phyloP scores from a whole-genome alignment of 30 jellyfish, hydroid and myxozoan species.

The Sanderia malayensis region DNA sequence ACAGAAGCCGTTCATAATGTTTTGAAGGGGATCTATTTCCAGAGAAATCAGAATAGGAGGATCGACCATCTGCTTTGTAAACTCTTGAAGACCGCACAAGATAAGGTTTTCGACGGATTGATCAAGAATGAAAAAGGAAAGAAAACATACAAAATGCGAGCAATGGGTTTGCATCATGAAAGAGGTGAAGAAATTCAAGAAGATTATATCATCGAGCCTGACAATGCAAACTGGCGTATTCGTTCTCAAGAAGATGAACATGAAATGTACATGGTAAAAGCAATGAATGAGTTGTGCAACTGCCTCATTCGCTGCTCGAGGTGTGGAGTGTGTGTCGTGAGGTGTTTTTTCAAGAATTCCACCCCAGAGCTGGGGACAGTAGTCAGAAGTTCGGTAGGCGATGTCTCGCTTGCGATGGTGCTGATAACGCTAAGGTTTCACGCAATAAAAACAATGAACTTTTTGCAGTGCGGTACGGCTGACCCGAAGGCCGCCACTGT shows the following conservation, averaged over 20 bases:
- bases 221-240: conserved; percentile 12
- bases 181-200: conserved; percentile 17
- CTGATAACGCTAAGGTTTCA: no score
- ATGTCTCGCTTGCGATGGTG: no score
- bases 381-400: no score
- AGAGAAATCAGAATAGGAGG: no score
- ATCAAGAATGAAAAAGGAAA: conserved; percentile 25
- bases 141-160: conserved; percentile 24
- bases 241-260: conserved; percentile 22
- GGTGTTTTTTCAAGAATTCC: no score
- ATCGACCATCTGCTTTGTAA: no score
- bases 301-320: conserved; percentile 27
- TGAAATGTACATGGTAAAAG: not conserved
- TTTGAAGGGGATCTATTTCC: no score
- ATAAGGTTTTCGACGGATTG: conserved; percentile 33
- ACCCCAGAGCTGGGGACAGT: no score
- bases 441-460: no score
- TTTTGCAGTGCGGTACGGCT: no score
- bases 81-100: conserved; percentile 20
- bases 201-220: conserved; percentile 2
- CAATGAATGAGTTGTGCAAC: conserved; percentile 16
- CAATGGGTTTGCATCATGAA: conserved; percentile 22
- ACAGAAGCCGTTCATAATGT: no score
- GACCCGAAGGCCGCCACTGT: no score
- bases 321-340: conserved; percentile 33